These are phyloP conservation scores for Atta cephalotes DNA, from an alignment of 1,140 invertebrate genomes.

Conservation along the genomic window DNA sequence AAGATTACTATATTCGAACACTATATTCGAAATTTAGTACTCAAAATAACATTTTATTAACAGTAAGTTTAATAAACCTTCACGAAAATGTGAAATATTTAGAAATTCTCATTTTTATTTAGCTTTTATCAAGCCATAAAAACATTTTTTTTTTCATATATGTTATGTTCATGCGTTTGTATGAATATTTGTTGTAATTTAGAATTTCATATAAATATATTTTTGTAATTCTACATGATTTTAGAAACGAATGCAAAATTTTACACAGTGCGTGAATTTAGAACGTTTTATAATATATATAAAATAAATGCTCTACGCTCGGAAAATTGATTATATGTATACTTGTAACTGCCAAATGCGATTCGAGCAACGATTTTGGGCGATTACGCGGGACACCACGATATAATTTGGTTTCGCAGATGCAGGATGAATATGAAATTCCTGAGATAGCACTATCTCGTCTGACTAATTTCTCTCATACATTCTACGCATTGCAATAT, in stretches of 20 bases:
- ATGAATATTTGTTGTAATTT: slow-evolving; percentile 16
- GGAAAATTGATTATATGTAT: slow-evolving; percentile 8
- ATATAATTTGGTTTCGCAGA: slow-evolving; percentile 50
- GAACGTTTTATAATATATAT: background rate
- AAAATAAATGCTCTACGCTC: slow-evolving; percentile 4
- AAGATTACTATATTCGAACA: background rate
- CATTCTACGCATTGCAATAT: slow-evolving; percentile 27
- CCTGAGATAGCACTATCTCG: slow-evolving; percentile 27
- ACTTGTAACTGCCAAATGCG: slow-evolving; percentile 35
- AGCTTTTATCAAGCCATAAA: background rate
- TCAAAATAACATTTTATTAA: slow-evolving; percentile 18
- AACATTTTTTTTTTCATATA: background rate
- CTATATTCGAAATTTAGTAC: background rate
- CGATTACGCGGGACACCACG: slow-evolving; percentile 48
- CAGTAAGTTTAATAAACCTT: slow-evolving; percentile 7
- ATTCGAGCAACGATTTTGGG: slow-evolving; percentile 28
- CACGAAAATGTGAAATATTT: background rate
- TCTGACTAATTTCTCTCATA: slow-evolving; percentile 43
- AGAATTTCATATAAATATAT: background rate
- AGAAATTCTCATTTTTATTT: slow-evolving; percentile 18
- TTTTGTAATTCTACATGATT: background rate
- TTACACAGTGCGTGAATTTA: background rate
- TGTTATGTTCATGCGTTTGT: background rate
- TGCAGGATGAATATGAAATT: slow-evolving; percentile 54
- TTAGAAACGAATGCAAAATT: background rate